Percentiles rank a stretch among this genome's conserved stretches.
These are phyloP conservation scores for Anolis apletophallus DNA, from an alignment of 2,797 vertebrate species.

Conservation along the genomic window DNA sequence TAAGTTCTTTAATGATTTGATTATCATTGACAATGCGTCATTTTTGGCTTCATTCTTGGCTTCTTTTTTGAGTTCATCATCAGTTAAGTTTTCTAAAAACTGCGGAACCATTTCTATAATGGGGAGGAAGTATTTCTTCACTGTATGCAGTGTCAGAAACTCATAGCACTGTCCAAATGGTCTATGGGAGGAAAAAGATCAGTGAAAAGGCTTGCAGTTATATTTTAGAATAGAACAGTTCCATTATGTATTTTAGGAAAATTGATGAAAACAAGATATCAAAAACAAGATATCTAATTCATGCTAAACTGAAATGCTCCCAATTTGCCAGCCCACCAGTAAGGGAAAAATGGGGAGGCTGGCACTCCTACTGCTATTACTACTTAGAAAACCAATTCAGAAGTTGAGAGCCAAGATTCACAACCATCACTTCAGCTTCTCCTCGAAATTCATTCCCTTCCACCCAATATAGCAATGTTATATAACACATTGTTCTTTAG, in stretches of 20 bases:
- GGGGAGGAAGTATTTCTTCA: constrained; percentile 99
- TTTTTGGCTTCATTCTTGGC: constrained; percentile 99
- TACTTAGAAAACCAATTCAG: too few relatives aligned
- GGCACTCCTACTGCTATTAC: too few relatives aligned
- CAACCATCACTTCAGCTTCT: not conserved
- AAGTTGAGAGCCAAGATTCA: not conserved
- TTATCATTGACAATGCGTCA: constrained; percentile 99
- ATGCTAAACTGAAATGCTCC: not conserved
- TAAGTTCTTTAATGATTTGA: constrained; percentile 99
- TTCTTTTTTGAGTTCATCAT: constrained; percentile 99
- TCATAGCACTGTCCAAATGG: constrained; percentile 99
- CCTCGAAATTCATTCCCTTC: not conserved
- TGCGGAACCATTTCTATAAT: constrained; percentile 99
- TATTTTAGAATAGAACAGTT: constrained; percentile 14
- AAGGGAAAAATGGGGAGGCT: too few relatives aligned
- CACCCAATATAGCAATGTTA: not conserved
- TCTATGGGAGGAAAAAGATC: constrained; percentile 77
- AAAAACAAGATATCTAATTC: not conserved
- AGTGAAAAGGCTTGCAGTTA: not conserved
- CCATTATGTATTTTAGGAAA: not conserved
- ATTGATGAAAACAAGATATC: not conserved
- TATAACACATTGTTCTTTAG: not conserved
- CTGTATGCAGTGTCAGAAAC: constrained; percentile 98
- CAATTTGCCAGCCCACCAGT: not conserved
- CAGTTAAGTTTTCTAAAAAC: constrained; percentile 99